Evolutionary conservation across 1,140 invertebrate species (phyloP), one percentile per base, ranked within the genome.

Genomic region (Antheraea pernyi): DNA sequence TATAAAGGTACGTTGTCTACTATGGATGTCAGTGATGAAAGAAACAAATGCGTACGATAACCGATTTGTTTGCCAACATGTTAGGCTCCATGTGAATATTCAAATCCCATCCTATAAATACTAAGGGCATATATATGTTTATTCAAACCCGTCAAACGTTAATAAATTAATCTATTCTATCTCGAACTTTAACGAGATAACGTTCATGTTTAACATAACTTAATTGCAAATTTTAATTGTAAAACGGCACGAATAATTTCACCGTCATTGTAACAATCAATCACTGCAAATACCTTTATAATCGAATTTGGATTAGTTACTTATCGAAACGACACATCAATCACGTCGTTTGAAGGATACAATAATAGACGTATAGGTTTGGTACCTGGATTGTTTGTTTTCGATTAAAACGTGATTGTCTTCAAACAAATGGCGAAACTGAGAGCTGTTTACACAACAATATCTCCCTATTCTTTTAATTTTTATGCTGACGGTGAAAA

Each of bases 371-470:
- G 16, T 64, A 19, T 39, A n/a, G n/a, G n/a, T n/a, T n/a, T n/a
- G n/a, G n/a, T n/a, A 42, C 37, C 62, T 64, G n/a, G 16, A 64
- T 18, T 64, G 36, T 64, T 64, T 64, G 62, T 37, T 64, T 64
- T 64, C 62, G 62, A 64, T 37, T 42, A 64, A 42, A 39, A 16
- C 13, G 13, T 53, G 46, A 53, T 53, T 53, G 46, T 13, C 16
- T 53, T 53, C 46, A 53, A 53, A 53, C 46, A n/a, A 53, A 13
- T 13, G n/a, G 19, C 13, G 18, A 61, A 18, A 22, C 19, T 22
- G 19, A 8, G n/a, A 18, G 37, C 62, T 64, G 62, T 42, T 19
- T 64, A 30, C 30, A 64, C 30, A 53, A 18, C 19, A 2, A 64
- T 19, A 64, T 46, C 3, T 39, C 18, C 18, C 13, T 53, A n/a